Base-by-base conservation (phyloP, 2,888 invertebrate genomes). In the Epirrhoe alternata region DNA sequence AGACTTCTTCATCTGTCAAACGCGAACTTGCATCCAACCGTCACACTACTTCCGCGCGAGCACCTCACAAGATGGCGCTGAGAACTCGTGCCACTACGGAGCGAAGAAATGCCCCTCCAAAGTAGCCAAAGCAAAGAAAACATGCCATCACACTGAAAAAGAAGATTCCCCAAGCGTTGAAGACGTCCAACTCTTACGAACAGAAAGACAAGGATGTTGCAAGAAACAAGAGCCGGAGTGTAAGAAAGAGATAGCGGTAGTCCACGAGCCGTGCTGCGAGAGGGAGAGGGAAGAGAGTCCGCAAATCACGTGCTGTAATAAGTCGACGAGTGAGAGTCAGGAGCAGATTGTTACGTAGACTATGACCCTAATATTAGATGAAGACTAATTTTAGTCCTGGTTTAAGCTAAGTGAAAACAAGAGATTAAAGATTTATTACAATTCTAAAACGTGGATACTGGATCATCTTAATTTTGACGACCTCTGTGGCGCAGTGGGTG, bases 41-140 rank as follows among this genome's bases (percentile, higher is more conserved):
- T 90, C 92, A 0, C 91, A 92, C 73, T 92, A 92, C 79, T 90
- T 89, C 81, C 86, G 86, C 10, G 86, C 90, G n/a, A 76, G 81
- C 52, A 77, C 82, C 0, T 80, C 87, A 0, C 79, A 80, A 58
- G 85, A 82, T 35, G 81, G 78, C 65, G 73, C 65, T 49, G 85
- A 84, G 0, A 70, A 77, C 74, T 84, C 88, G 0, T 93, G 92
- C 75, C 83, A 78, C 71, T 93, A 87, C 72, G 92, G 92, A 49
- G 88, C 92, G 1, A 88, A 88, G 64, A 79, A 78, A 14, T 93
- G 92, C 71, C 90, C 92, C 0, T 90, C 92, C 0, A 88, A 82
- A 75, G 87, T 92, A 0, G 90, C 91, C 14, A 80, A 80, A 71
- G 88, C 82, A 6, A 88, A 83, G 64, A 84, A 78, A 73, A 61